A percentile compares a stretch with the other conserved stretches of the same genome.
phyloP scores from a whole-genome alignment of 2,888 invertebrate species.

The Drosophila sordidula region DNA sequence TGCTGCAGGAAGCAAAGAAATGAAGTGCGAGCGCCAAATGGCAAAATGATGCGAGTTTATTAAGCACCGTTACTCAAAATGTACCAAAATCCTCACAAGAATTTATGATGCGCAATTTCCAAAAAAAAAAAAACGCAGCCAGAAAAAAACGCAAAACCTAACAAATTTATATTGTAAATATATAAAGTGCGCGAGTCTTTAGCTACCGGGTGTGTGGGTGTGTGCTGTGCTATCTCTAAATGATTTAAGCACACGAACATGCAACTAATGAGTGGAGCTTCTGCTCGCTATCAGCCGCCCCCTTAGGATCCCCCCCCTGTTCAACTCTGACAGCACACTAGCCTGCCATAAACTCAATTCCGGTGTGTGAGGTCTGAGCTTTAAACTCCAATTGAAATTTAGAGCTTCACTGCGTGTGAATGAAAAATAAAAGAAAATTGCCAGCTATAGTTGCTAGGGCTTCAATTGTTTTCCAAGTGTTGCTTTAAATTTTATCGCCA shows the following conservation, averaged over 20 bases:
- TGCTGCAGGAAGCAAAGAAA: constrained; percentile 36
- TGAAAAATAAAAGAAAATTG: constrained; percentile 12
- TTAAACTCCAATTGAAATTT: constrained; percentile 70
- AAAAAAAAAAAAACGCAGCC: constrained; percentile 25
- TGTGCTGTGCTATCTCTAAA: constrained; percentile 52
- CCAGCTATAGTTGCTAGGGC: background rate
- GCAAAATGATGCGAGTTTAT: constrained; percentile 79
- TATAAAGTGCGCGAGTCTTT: constrained; percentile 21
- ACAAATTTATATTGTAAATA: constrained; percentile 71
- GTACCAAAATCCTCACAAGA: constrained; percentile 67
- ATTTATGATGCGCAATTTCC: constrained; percentile 70
- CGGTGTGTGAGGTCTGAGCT: constrained; percentile 14
- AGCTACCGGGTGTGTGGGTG: constrained; percentile 30
- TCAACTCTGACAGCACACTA: constrained; percentile 4
- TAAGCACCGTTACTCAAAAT: constrained; percentile 77
- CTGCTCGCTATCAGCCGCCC: background rate
- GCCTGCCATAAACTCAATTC: constrained; percentile 31
- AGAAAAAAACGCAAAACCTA: constrained; percentile 17
- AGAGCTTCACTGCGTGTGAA: constrained; percentile 59
- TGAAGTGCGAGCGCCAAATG: constrained; percentile 76
- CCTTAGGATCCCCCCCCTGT: background rate
- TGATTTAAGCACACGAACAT: constrained; percentile 75
- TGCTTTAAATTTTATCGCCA: background rate
- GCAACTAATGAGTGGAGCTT: constrained; percentile 69
- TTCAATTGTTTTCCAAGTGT: background rate